These are phyloP conservation scores for Sciaenops ocellatus DNA, from an alignment of 2,797 vertebrate species.

Conservation along the genomic window DNA sequence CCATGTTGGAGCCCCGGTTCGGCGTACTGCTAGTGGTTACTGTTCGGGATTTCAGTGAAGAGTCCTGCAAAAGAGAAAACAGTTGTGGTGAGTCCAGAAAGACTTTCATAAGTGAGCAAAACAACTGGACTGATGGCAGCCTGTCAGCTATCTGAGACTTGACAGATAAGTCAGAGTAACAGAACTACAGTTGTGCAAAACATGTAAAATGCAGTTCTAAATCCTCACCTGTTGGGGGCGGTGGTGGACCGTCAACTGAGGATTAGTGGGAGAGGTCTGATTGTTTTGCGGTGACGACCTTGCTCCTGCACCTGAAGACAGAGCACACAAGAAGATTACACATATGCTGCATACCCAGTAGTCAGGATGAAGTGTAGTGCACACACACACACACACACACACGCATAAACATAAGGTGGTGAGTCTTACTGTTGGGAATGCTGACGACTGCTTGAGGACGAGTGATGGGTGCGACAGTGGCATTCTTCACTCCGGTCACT, in stretches of 20 bases:
- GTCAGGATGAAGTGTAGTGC: background rate
- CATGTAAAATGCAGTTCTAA: conserved; percentile 23
- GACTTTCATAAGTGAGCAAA: background rate
- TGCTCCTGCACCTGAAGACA: conserved; percentile 84
- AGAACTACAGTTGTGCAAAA: conserved; percentile 10
- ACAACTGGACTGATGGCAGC: background rate
- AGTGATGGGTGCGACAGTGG: conserved; percentile 67
- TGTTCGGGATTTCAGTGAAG: conserved; percentile 74
- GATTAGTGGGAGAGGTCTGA: conserved; percentile 79
- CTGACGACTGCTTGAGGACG: conserved; percentile 73
- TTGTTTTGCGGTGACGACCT: conserved; percentile 85
- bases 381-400: background rate
- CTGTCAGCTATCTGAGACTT: background rate
- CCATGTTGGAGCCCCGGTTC: conserved; percentile 41
- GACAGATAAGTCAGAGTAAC: background rate
- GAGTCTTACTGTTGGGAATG: conserved; percentile 76
- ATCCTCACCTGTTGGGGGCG: conserved; percentile 88
- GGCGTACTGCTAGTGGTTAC: conserved; percentile 50
- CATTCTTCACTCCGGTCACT: conserved; percentile 87
- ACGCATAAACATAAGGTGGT: conserved; percentile 8
- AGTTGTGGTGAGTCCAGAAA: background rate
- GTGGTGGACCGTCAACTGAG: conserved; percentile 92
- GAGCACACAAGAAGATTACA: conserved; percentile 11
- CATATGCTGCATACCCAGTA: background rate
- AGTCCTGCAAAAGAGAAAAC: conserved; percentile 73